Base-by-base conservation (phyloP, 2,113 vertebrate species). In the Dolichallabes microphthalmus region DNA sequence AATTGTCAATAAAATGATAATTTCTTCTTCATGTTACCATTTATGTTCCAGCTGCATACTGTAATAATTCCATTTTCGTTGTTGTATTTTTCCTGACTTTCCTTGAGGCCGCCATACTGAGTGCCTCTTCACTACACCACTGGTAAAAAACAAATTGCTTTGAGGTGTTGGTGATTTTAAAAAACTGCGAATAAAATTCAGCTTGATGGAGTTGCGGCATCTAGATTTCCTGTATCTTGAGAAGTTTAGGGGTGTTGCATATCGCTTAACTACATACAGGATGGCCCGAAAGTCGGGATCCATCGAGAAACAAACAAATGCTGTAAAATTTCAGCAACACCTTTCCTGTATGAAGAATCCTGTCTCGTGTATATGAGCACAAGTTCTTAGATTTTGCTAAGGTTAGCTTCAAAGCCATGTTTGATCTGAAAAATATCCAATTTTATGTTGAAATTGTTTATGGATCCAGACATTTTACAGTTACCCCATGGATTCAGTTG, bases 191-290 rank as follows among this genome's bases (percentile, higher is more conserved):
- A 45, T 13, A 52, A 20, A 14, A 3, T 74, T 39, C 35, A 39
- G 17, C 66, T 39, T 50, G 39, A 45, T 17, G 45, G 45, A 50
- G 45, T 75, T 13, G 2, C n/a, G 50, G 50, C 50, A 76, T 76
- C 73, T 76, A 76, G 25, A 6, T 75, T 53, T 75, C 73, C 73
- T 53, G 25, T 75, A 53, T n/a, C 71, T 15, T 52, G n/a, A 52
- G 19, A 52, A n/a, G 39, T 52, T 52, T 52, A 74, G 69, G 19
- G 19, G 0, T 66, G 8, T 27, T n/a, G 27, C 7, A 35, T 2
- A n/a, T 8, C n/a, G 30, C 30, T 66, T 19, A 32, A 35, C 15
- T 69, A 69, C 35, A 0, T 73, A 12, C 4, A 73, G 45, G 45
- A 8, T 45, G 45, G 45, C 45, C 45, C 45, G 45, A 45, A 45